These are phyloP conservation scores for Aphis craccivora DNA, from an alignment of 1,140 invertebrate species.

Conservation along the genomic window DNA sequence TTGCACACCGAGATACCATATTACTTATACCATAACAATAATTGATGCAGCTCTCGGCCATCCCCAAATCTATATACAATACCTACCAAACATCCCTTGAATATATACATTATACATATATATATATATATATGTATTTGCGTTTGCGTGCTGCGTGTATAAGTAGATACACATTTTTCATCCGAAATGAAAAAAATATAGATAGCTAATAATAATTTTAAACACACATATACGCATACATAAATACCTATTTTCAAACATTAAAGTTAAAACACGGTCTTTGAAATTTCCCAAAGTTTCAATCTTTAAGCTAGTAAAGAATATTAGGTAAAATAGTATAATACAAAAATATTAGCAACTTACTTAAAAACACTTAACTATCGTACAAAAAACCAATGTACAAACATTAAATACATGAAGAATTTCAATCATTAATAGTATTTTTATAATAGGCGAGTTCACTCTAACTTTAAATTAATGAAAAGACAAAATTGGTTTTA, in stretches of 20 bases:
- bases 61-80: background rate
- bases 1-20: background rate
- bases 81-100: background rate
- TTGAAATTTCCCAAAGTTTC: background rate
- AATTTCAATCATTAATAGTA: no score
- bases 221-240: background rate
- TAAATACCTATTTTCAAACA: background rate
- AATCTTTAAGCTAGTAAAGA: no score
- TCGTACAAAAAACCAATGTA: background rate
- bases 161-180: background rate
- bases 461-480: no score
- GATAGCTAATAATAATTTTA: background rate
- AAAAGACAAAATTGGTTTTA: no score
- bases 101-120: constrained; percentile 3
- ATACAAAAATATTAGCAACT: background rate
- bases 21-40: constrained; percentile 4
- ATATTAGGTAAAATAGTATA: background rate
- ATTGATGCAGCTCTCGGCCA: background rate
- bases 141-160: background rate
- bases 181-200: background rate
- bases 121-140: background rate
- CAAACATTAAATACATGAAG: background rate
- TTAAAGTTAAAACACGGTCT: background rate
- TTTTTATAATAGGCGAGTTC: no score
- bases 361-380: background rate